Evolutionary conservation across 2,888 invertebrate species (phyloP).

Genomic region (Philereme transversata): DNA sequence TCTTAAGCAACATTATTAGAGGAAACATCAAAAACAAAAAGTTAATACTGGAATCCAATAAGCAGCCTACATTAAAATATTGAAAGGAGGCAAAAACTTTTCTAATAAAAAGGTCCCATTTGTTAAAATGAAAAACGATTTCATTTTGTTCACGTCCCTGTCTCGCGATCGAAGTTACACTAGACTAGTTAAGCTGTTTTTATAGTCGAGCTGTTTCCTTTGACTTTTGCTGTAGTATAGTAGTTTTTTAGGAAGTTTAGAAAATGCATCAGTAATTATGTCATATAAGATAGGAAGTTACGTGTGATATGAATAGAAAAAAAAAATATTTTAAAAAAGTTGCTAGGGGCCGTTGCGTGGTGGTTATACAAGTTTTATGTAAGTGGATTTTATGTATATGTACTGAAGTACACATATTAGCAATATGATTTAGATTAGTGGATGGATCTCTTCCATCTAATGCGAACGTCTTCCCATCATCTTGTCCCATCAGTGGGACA

Average conservation of each 20-base stretch:
- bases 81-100: constrained; percentile 64
- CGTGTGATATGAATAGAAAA: no score
- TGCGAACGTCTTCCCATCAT: no score
- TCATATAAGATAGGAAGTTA: no score
- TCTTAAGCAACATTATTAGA: constrained; percentile 1
- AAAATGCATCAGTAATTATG: no score
- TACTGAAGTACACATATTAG: no score
- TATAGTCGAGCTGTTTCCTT: neutral
- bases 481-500: no score
- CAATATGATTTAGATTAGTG: no score
- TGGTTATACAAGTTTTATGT: no score
- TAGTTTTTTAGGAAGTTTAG: neutral
- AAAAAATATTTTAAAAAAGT: no score
- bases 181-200: neutral
- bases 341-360: no score
- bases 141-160: constrained; percentile 35
- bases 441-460: no score
- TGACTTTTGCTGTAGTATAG: neutral
- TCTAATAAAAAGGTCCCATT: constrained; percentile 66
- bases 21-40: constrained; percentile 21
- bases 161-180: neutral
- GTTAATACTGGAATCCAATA: constrained; percentile 55
- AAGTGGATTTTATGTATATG: no score
- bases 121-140: constrained; percentile 66
- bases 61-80: constrained; percentile 61